Evolutionary conservation across 1,140 invertebrate genomes (phyloP).

Genomic region (Drosophila pruinosa): DNA sequence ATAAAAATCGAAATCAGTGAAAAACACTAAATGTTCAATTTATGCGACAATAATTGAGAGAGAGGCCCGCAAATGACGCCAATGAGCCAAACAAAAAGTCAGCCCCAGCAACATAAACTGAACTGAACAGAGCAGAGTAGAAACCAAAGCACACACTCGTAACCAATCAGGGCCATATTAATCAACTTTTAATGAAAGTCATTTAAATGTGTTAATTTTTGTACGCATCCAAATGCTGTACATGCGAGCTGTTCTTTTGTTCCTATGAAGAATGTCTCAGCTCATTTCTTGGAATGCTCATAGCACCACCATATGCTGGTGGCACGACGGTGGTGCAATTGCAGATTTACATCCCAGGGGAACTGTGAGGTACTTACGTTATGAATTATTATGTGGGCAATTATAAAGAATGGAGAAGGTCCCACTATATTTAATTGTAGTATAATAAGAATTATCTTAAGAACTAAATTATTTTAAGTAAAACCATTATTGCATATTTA

Average conservation of each 20-base stretch:
- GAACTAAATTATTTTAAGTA: too few species aligned
- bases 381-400: background rate
- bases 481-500: too few species aligned
- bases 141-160: constrained; percentile 35
- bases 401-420: too few species aligned
- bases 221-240: constrained; percentile 19
- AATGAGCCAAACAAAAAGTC: constrained; percentile 51
- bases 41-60: constrained; percentile 78
- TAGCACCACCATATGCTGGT: background rate
- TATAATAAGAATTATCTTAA: too few species aligned
- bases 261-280: constrained; percentile 4
- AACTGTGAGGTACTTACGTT: background rate
- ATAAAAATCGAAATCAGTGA: constrained; percentile 73
- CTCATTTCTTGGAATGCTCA: constrained; percentile 54
- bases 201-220: constrained; percentile 80
- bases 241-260: constrained; percentile 22
- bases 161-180: constrained; percentile 80
- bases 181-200: constrained; percentile 80
- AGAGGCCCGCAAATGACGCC: constrained; percentile 47
- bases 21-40: constrained; percentile 78
- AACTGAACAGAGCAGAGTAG: constrained; percentile 7
- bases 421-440: background rate
- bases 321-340: background rate
- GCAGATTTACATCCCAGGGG: background rate
- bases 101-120: constrained; percentile 2